Conservation (phyloP, 2,113 vertebrate genomes). For the Urocitellus parryii region DNA sequence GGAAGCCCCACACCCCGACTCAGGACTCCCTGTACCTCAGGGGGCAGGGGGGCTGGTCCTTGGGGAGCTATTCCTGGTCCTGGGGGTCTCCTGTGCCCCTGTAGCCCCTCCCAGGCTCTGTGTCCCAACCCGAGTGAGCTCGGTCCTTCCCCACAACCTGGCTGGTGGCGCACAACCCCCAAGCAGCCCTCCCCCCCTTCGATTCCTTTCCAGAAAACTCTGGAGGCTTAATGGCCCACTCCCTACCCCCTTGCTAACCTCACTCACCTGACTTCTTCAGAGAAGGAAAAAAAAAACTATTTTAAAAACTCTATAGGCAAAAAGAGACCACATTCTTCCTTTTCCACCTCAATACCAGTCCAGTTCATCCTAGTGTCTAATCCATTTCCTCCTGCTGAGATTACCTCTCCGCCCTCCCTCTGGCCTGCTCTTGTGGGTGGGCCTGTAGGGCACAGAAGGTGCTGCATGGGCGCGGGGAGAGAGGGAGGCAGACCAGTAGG, state of each 20-base stretch:
- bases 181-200: background rate
- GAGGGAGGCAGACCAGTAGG: too few species aligned
- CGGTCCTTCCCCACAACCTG: too few species aligned
- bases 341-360: too few species aligned
- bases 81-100: background rate
- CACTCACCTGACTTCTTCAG: background rate
- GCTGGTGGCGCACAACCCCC: too few species aligned
- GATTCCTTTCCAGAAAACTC: background rate
- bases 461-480: background rate
- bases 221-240: background rate
- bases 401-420: rapidly evolving
- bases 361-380: background rate
- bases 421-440: background rate
- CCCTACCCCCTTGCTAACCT: background rate
- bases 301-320: background rate
- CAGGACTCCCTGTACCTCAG: background rate
- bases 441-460: background rate
- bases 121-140: too few species aligned
- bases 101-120: too few species aligned
- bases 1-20: background rate
- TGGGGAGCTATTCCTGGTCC: background rate
- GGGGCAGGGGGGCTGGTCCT: background rate
- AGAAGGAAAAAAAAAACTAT: background rate
- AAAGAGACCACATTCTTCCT: background rate
- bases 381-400: background rate